These are phyloP conservation scores for Ptychoptera albimana DNA, from an alignment of 2,888 invertebrate genomes.

Conservation along the genomic window DNA sequence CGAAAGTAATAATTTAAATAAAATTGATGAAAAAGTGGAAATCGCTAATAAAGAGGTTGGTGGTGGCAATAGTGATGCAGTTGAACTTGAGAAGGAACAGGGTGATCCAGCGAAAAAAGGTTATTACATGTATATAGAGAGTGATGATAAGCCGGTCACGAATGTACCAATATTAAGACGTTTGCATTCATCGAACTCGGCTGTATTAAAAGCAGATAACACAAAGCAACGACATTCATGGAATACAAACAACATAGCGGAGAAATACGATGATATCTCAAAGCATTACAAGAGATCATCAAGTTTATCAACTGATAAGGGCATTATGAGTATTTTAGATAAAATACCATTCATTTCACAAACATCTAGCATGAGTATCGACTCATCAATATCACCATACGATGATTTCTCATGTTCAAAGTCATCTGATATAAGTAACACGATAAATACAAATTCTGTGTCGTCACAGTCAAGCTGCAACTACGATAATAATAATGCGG, in stretches of 20 bases:
- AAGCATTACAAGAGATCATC: conserved; percentile 26
- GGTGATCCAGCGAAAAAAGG: too few species aligned
- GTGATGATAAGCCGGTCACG: conserved; percentile 12
- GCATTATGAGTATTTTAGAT: conserved; percentile 30
- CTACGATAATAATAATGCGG: conserved; percentile 1
- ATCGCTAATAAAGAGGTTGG: too few species aligned
- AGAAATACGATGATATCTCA: conserved; percentile 9
- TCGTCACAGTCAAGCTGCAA: conserved; percentile 15
- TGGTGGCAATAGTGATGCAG: too few species aligned
- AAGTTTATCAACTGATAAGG: conserved; percentile 21
- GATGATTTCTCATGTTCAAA: conserved; percentile 28
- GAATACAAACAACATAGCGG: conserved; percentile 14
- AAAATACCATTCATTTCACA: conserved; percentile 30
- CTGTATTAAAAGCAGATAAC: too few species aligned
- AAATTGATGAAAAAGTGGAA: too few species aligned
- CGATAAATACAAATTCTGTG: conserved; percentile 18
- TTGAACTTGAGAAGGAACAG: too few species aligned
- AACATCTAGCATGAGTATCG: conserved; percentile 27
- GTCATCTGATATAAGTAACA: conserved; percentile 24
- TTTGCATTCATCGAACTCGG: too few species aligned
- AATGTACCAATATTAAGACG: too few species aligned
- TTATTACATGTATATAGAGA: conserved; percentile 11
- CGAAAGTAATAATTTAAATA: too few species aligned
- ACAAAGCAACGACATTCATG: conserved; percentile 25
- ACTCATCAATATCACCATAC: conserved; percentile 28